phyloP scores from a whole-genome alignment of 2,113 vertebrate species.

The Cynoglossus semilaevis region DNA sequence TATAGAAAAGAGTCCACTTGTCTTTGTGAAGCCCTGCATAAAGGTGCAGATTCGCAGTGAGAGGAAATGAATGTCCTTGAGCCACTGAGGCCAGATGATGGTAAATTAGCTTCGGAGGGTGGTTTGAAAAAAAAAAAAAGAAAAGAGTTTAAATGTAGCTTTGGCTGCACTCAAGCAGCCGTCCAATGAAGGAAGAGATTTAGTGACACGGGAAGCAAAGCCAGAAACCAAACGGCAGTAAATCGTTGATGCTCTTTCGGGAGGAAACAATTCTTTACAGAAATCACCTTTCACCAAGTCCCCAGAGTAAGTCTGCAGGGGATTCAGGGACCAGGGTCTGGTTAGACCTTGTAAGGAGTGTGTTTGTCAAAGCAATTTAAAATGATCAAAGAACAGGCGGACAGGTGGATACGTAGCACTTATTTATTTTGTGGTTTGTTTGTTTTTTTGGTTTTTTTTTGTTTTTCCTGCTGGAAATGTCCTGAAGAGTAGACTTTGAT shows the following conservation, averaged over 20 bases:
- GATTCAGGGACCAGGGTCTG: background rate
- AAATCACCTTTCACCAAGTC: background rate
- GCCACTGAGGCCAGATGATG: slow-evolving; percentile 19
- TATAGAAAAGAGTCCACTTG: background rate
- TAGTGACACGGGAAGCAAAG: slow-evolving; percentile 20
- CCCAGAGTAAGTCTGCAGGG: background rate
- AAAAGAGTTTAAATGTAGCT: slow-evolving; percentile 31
- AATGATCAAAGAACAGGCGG: background rate
- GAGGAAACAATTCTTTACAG: too few species aligned
- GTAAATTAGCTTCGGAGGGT: slow-evolving; percentile 24
- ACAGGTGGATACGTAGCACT: background rate
- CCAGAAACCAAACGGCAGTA: slow-evolving; percentile 22
- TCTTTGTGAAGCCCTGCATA: background rate
- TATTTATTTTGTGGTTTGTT: background rate
- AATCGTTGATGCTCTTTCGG: background rate
- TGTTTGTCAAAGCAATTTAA: background rate
- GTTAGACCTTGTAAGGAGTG: background rate
- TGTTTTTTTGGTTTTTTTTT: too few species aligned
- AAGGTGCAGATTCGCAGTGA: background rate
- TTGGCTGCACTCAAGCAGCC: slow-evolving; percentile 20
- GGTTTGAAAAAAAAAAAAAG: background rate
- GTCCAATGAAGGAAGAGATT: slow-evolving; percentile 15
- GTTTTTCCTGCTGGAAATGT: too few species aligned
- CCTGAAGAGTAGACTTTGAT: too few species aligned
- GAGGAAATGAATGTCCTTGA: slow-evolving; percentile 8